Conservation (phyloP, 2,797 vertebrate species). For the Apogon hyalosoma region DNA sequence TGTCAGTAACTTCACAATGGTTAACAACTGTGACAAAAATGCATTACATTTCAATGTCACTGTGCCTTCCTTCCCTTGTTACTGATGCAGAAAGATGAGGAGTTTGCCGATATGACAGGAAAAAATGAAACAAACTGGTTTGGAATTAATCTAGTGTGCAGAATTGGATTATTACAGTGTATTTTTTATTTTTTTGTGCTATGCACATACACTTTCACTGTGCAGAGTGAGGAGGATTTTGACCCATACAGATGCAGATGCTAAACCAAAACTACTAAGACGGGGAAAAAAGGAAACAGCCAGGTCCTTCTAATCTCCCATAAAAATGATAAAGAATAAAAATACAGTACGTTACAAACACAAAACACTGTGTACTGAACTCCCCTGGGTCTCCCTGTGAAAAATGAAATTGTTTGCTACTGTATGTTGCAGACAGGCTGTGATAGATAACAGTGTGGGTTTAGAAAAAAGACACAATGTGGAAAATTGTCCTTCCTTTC, state of each 20-base stretch:
- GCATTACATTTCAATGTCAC: conserved; percentile 36
- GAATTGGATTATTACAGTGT: conserved; percentile 42
- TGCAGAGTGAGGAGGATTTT: conserved; percentile 23
- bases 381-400: conserved; percentile 30
- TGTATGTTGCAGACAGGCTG: conserved; percentile 35
- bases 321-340: conserved; percentile 22
- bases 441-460: conserved; percentile 46
- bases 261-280: conserved; percentile 20
- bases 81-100: conserved; percentile 16
- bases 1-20: conserved; percentile 17
- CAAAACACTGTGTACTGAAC: conserved; percentile 21
- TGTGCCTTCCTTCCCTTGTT: conserved; percentile 1
- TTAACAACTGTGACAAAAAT: conserved; percentile 4
- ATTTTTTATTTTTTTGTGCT: conserved; percentile 18
- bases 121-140: conserved; percentile 20
- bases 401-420: conserved; percentile 38
- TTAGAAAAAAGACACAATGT: conserved; percentile 34
- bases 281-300: conserved; percentile 4
- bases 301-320: conserved; percentile 32
- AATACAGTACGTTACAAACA: conserved; percentile 25
- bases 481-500: conserved; percentile 52
- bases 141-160: conserved; percentile 31
- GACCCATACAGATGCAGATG: conserved; percentile 10
- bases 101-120: conserved; percentile 1
- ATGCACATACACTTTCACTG: conserved; percentile 6